These are phyloP conservation scores for Galeopsomyia nigrocyanea DNA, from an alignment of 2,888 invertebrate genomes.

Conservation along the genomic window DNA sequence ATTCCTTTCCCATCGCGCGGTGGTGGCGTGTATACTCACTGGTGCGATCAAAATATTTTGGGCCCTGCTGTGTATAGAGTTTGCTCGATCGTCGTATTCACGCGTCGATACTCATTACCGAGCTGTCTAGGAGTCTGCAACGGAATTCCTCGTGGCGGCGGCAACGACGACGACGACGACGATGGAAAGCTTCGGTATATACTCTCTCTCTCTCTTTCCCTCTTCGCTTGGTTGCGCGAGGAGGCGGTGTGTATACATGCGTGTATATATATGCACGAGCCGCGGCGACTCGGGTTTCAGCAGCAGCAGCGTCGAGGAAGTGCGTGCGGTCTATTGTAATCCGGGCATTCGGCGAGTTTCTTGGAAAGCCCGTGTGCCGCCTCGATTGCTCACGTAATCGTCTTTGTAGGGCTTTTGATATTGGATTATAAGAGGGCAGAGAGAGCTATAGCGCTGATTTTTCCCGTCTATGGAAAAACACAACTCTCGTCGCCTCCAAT, in stretches of 20 bases:
- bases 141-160: no score
- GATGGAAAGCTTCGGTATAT: conserved; percentile 6
- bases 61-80: neutral
- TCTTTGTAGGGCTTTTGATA: conserved; percentile 48
- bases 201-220: conserved; percentile 2
- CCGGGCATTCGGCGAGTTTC: conserved; percentile 41
- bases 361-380: conserved; percentile 44
- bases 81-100: conserved; percentile 23
- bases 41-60: conserved; percentile 39
- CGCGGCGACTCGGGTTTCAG: conserved; percentile 52
- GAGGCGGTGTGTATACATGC: conserved; percentile 21
- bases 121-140: no score
- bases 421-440: conserved; percentile 41
- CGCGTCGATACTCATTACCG: conserved; percentile 36
- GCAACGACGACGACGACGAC: neutral
- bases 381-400: conserved; percentile 46
- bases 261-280: conserved; percentile 46
- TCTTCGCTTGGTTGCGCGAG: neutral
- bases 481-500: no score
- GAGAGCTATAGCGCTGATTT: neutral
- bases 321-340: conserved; percentile 32
- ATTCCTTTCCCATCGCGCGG: conserved; percentile 27
- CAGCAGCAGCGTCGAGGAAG: conserved; percentile 54
- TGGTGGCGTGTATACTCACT: neutral
- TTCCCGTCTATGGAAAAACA: no score